Evolutionary conservation across 2,113 vertebrate species (phyloP), one percentile per base, ranked within the genome.

Genomic region (Halcyon senegalensis): DNA sequence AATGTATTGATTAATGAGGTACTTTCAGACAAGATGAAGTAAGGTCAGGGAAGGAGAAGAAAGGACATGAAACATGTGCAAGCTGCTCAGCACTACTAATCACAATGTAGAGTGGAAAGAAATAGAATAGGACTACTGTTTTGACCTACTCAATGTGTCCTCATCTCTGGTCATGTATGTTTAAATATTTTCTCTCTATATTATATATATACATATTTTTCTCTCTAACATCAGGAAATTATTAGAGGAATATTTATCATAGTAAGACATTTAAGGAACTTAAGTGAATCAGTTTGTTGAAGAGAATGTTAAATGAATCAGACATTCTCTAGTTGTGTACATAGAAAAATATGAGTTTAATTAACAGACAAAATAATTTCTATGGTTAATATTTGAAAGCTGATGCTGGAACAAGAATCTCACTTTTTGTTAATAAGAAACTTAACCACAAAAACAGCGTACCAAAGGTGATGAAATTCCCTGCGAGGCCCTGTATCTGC

Each of bases 281-380:
- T 19, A 59, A 76, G 23, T 44, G 15, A 87, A 64, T 55, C 59
- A 27, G 2, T 51, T 76, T 80, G 23, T 60, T 64, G 10, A 73
- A 68, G 16, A 76, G n/a, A 85, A 67, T 58, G 8, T 53, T 62
- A 62, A 94, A 68, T 51, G 4, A 84, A 51, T 68, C 15, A 41
- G 89, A 37, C 1, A 1, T 44, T 76, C 13, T 64, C 16, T 80
- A 72, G 68, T 48, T 44, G 8, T 0, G 0, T 23, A 23, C 4
- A 0, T 35, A 86, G 6, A 31, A 87, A 90, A 80, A 55, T 41
- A 15, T 10, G 2, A 64, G 23, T 84, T 89, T 70, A 89, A 44
- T 76, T 44, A 84, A 44, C 6, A 84, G 63, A 25, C 7, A 68
- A 86, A 91, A 41, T 59, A 82, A 63, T 60, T 80, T 89, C 31